Evolutionary conservation across 2,797 vertebrate genomes (phyloP).

Genomic region (Catharus ustulatus): DNA sequence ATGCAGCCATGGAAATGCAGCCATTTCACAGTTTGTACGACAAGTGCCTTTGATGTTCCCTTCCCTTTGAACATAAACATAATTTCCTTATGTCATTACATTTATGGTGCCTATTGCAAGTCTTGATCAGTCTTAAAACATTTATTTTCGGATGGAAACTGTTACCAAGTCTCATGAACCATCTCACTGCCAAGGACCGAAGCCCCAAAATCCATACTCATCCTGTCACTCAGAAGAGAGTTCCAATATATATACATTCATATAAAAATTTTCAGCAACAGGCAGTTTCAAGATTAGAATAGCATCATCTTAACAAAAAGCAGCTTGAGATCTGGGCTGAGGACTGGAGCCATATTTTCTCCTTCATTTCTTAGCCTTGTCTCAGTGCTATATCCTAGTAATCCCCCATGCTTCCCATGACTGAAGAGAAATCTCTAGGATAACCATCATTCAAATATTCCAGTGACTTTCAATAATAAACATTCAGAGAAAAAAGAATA

Average conservation of each 20-base stretch:
- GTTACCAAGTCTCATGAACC: background rate
- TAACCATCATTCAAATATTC: background rate
- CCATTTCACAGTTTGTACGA: background rate
- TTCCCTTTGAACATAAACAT: background rate
- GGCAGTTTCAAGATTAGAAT: constrained; percentile 1
- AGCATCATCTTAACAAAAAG: constrained; percentile 16
- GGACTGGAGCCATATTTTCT: background rate
- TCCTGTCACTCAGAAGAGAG: background rate
- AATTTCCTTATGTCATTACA: background rate
- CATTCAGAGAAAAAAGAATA: constrained; percentile 27
- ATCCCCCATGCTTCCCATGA: background rate
- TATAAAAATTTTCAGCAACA: background rate
- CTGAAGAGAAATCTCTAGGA: background rate
- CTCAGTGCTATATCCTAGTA: background rate
- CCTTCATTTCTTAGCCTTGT: background rate
- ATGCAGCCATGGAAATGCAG: background rate
- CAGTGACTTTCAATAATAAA: background rate
- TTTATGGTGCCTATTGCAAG: background rate
- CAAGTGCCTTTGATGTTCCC: background rate
- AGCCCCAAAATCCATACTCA: background rate
- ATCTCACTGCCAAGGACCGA: background rate
- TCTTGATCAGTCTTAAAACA: background rate
- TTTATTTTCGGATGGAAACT: background rate
- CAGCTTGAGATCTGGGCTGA: background rate
- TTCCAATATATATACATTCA: background rate